Conservation (phyloP, 2,888 invertebrate species). For the Caenorhabditis sp. region DNA sequence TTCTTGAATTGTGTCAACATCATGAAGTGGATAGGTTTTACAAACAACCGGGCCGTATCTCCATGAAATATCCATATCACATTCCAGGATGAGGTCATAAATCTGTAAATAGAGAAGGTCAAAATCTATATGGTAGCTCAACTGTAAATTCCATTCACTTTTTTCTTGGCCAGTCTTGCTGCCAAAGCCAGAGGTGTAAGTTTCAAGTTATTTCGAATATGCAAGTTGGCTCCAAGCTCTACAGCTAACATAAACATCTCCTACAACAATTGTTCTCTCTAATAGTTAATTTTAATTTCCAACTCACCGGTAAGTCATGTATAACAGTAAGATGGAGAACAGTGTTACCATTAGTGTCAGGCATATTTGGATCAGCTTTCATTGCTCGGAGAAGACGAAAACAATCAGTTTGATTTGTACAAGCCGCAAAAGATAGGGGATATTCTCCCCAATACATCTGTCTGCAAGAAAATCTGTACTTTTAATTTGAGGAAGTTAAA, state of each 20-base stretch:
- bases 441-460: constrained; percentile 99
- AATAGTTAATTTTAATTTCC: not conserved
- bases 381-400: constrained; percentile 90
- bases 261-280: constrained; percentile 10
- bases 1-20: constrained; percentile 83
- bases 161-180: constrained; percentile 62
- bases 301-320: constrained; percentile 83
- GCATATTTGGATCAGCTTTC: constrained; percentile 91
- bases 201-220: constrained; percentile 84
- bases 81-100: constrained; percentile 94
- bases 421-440: constrained; percentile 93
- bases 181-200: constrained; percentile 88
- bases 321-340: constrained; percentile 95
- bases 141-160: constrained; percentile 19
- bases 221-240: constrained; percentile 87
- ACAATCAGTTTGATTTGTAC: constrained; percentile 94
- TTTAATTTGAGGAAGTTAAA: not conserved
- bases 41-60: constrained; percentile 82
- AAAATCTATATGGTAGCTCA: not conserved
- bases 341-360: constrained; percentile 97
- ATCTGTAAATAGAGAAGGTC: constrained; percentile 77
- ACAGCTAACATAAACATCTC: constrained; percentile 91
- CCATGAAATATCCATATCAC: constrained; percentile 95
- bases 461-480: constrained; percentile 73
- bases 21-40: constrained; percentile 86